Conservation (phyloP, 2,113 vertebrate species). For the Monopterus albus region DNA sequence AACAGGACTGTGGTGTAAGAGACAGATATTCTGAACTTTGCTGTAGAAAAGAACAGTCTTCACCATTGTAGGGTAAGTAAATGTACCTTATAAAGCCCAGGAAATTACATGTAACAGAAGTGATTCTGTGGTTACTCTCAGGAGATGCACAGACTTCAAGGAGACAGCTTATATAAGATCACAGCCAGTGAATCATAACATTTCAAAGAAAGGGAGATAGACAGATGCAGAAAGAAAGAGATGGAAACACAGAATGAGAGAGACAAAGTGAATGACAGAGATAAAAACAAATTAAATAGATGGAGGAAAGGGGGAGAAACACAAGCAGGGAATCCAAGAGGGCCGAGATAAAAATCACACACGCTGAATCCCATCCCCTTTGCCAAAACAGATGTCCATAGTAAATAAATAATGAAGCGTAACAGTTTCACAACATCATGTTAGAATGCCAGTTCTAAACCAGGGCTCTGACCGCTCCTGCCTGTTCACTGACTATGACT, state of each 20-base stretch:
- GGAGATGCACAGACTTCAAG: constrained; percentile 76
- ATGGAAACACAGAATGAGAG: constrained; percentile 44
- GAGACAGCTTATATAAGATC: constrained; percentile 69
- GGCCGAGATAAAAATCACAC: constrained; percentile 50
- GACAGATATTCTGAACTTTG: constrained; percentile 57
- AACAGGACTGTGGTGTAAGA: constrained; percentile 51
- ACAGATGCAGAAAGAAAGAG: constrained; percentile 50
- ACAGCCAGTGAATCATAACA: constrained; percentile 76
- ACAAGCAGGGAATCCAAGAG: constrained; percentile 25
- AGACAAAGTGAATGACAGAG: constrained; percentile 39
- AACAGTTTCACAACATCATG: constrained; percentile 72
- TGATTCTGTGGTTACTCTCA: constrained; percentile 73
- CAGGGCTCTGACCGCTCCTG: constrained; percentile 52
- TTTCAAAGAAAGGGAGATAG: constrained; percentile 65
- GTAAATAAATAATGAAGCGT: constrained; percentile 69
- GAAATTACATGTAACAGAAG: constrained; percentile 79
- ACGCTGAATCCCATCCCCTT: constrained; percentile 35
- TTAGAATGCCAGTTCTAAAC: constrained; percentile 63
- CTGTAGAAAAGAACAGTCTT: constrained; percentile 65
- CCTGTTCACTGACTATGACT: constrained; percentile 60
- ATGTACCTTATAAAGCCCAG: constrained; percentile 80
- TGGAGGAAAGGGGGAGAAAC: constrained; percentile 12
- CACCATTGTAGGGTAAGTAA: constrained; percentile 70
- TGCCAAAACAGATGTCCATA: constrained; percentile 61
- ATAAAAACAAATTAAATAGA: constrained; percentile 44